Base-by-base conservation (phyloP, 2,113 vertebrate genomes). In the Murina feae region DNA sequence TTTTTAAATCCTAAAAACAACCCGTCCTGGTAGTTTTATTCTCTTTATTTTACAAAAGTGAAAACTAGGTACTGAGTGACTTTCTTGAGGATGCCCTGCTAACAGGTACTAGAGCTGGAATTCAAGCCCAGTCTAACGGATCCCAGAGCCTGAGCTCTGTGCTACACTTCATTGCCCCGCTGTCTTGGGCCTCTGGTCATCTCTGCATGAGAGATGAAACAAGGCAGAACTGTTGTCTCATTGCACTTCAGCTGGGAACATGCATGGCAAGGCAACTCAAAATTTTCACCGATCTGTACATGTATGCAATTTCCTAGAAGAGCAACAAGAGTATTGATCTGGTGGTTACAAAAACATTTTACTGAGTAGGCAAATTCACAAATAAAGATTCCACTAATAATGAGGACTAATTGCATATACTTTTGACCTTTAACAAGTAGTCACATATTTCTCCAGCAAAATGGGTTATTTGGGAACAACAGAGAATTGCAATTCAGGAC, bases 131-230 rank as follows among this genome's bases (percentile, higher is more conserved):
- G 10, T 51, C 16, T 4, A 13, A 1, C 2, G 2, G 9, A 7
- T 14, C 39, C 7, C 44, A 7, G 30, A 95, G 12, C 18, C 4
- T 4, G 32, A 91, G 14, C 10, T 66, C 66, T 63, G 14, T 18
- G 1, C 18, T 3, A 0, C 23, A 2, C 25, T 6, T 8, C 28
- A 30, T 9, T 0, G 0, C 20, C 18, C 51, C 58, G 5, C 44
- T 0, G 16, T 17, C 68, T 49, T 37, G 0, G 1, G n/a, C 55
- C 17, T 37, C 69, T 1, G 11, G n/a, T 0, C 42, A 58, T 44
- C 55, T 39, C 30, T 23, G 2, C 23, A 6, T 18, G 42, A 65
- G 13, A 83, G 5, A 25, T 2, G 10, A 51, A 30, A 65, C 37
- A 11, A 74, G 58, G 28, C 13, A 35, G 66, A 39, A 78, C 30